Evolutionary conservation across 2,113 vertebrate genomes (phyloP).

Genomic region (Piliocolobus tephrosceles): DNA sequence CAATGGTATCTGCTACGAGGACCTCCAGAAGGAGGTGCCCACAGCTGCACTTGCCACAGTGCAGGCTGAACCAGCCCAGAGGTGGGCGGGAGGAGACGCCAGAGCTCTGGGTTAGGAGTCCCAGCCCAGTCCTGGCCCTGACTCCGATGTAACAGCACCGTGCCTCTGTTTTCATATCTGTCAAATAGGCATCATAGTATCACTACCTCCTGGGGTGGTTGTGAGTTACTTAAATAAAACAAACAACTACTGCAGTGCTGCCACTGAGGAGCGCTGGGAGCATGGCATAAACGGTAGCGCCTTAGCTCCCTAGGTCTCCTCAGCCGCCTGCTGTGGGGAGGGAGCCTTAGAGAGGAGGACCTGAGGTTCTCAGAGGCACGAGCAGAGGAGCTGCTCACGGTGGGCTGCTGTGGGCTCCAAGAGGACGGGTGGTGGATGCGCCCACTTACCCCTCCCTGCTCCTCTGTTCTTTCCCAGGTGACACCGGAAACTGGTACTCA

Average conservation of each 20-base stretch:
- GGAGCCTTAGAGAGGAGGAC: background rate
- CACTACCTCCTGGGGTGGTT: background rate
- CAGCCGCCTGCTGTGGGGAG: rapidly evolving
- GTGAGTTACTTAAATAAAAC: background rate
- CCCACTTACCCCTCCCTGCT: background rate
- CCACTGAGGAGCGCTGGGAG: background rate
- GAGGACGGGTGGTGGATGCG: no score
- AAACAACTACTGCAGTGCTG: background rate
- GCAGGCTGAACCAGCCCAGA: background rate
- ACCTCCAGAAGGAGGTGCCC: background rate
- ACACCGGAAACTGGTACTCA: slow-evolving; percentile 96
- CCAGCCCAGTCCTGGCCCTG: background rate
- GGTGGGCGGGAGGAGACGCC: background rate
- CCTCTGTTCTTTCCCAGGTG: slow-evolving; percentile 83
- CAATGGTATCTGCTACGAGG: background rate
- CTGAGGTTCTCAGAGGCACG: background rate
- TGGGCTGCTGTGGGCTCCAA: rapidly evolving
- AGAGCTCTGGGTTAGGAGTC: background rate
- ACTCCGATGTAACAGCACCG: background rate
- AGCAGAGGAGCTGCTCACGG: background rate
- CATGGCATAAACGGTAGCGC: rapidly evolving
- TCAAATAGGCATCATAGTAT: background rate
- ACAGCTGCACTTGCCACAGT: rapidly evolving
- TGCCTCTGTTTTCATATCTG: background rate
- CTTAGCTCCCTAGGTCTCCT: background rate